Evolutionary conservation across 2,888 invertebrate genomes (phyloP).

Genomic region (Caenorhabditis plicata): DNA sequence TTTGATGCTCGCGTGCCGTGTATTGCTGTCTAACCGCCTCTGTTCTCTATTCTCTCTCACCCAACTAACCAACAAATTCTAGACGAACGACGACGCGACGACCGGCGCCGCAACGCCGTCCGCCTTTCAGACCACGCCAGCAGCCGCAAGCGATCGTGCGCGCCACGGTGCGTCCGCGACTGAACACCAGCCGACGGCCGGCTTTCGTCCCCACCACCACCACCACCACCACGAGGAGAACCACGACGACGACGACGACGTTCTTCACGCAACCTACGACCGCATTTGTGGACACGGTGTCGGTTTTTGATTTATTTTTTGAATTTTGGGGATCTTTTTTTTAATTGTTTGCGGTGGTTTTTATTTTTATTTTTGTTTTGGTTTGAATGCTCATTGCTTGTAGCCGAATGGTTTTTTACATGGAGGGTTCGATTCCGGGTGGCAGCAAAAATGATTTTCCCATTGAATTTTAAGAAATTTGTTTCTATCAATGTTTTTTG

Average conservation of each 20-base stretch:
- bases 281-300: constrained; percentile 11
- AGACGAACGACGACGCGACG: no score
- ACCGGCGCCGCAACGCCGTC: not conserved
- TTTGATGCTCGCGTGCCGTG: no score
- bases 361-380: not conserved
- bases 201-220: constrained; percentile 24
- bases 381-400: no score
- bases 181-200: constrained; percentile 23
- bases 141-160: constrained; percentile 4
- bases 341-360: no score
- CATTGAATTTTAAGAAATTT: no score
- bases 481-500: no score
- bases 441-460: no score
- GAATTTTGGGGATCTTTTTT: not conserved
- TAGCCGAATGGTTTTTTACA: no score
- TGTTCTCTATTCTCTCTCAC: constrained; percentile 18
- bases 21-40: no score
- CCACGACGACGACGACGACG: constrained; percentile 17
- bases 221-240: constrained; percentile 10
- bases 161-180: constrained; percentile 26
- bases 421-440: no score
- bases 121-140: not conserved
- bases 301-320: constrained; percentile 23
- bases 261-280: constrained; percentile 13
- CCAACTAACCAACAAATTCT: constrained; percentile 11